A percentile compares a stretch with the other conserved stretches of the same genome.
phyloP scores from a whole-genome alignment of 2,113 vertebrate genomes.

The Anhinga rufa region DNA sequence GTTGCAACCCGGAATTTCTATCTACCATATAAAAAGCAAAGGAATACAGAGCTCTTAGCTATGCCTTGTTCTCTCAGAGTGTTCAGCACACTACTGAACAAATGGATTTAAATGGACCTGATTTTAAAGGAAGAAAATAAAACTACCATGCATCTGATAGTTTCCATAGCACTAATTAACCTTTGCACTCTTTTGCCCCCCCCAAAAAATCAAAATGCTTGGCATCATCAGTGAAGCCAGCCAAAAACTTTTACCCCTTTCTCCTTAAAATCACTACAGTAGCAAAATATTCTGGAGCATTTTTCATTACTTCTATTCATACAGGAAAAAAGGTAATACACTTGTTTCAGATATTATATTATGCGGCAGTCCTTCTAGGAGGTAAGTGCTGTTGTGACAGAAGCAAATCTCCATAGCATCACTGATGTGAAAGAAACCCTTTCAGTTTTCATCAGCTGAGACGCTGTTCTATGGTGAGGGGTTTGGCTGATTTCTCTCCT shows the following conservation, averaged over 20 bases:
- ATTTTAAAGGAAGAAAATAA: not conserved
- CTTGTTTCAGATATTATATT: constrained; percentile 21
- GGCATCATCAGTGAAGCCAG: not conserved
- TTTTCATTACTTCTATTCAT: constrained; percentile 25
- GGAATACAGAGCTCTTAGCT: not conserved
- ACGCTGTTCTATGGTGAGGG: not conserved
- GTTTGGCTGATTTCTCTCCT: not conserved
- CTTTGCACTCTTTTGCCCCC: not conserved
- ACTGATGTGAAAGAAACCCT: constrained; percentile 15
- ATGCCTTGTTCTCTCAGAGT: not conserved
- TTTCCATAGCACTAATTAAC: not conserved
- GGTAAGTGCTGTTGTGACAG: constrained; percentile 40
- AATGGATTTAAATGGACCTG: not conserved
- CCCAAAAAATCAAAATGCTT: not conserved
- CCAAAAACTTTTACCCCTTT: not conserved
- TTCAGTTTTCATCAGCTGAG: constrained; percentile 9
- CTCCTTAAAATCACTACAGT: not conserved
- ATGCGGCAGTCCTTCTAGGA: not conserved
- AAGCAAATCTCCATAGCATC: constrained; percentile 10
- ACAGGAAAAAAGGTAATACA: not conserved
- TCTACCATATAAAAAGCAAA: not conserved
- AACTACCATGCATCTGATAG: rapidly evolving
- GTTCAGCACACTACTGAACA: not conserved
- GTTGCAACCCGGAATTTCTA: not conserved
- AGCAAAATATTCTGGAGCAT: not conserved